Conservation (phyloP, 2,797 vertebrate genomes). For the Tragelaphus oryx region DNA sequence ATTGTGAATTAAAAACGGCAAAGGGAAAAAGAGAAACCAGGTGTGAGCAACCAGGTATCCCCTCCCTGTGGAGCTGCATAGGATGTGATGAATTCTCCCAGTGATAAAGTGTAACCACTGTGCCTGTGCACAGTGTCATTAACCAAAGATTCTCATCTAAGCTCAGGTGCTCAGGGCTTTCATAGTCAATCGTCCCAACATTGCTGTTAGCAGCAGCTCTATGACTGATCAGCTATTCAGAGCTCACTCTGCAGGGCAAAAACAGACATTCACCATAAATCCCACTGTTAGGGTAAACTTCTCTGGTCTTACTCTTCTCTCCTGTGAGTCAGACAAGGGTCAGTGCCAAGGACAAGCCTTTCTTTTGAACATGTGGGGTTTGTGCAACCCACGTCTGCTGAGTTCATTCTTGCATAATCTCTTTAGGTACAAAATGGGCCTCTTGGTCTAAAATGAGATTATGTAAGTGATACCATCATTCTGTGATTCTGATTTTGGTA, state of each 20-base stretch:
- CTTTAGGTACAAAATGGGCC: neutral
- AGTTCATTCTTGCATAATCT: neutral
- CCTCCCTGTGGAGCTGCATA: fast-evolving
- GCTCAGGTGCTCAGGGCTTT: neutral
- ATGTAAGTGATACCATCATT: neutral
- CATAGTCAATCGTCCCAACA: neutral
- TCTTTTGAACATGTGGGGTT: neutral
- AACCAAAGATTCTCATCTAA: neutral
- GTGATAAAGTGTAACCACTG: too few species aligned
- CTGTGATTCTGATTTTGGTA: neutral
- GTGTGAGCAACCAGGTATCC: neutral
- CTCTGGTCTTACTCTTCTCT: neutral
- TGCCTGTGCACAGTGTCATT: too few species aligned
- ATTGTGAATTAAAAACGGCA: neutral
- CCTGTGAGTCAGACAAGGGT: neutral
- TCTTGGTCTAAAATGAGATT: neutral
- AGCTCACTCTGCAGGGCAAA: neutral
- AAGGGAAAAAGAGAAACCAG: neutral
- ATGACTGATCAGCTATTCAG: neutral
- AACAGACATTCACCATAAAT: neutral
- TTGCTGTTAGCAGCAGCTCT: neutral
- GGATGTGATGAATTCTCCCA: neutral
- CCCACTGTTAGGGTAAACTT: neutral
- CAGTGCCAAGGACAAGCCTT: neutral
- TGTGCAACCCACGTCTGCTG: neutral